Evolutionary conservation across 2,888 invertebrate genomes (phyloP).

Genomic region (Lycophotia porphyrea): DNA sequence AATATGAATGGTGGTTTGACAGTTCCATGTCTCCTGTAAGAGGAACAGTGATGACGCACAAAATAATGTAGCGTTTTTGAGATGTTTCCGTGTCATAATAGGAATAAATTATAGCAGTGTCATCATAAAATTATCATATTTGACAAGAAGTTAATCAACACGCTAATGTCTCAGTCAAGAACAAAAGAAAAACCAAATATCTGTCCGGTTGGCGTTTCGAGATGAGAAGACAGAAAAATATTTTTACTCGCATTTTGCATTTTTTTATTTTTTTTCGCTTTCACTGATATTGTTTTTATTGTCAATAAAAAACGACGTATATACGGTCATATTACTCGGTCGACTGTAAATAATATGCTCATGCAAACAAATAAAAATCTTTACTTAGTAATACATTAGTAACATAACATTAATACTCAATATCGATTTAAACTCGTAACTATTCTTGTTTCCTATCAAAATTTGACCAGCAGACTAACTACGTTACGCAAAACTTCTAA

Average conservation of each 20-base stretch:
- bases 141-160: slow-evolving; percentile 28
- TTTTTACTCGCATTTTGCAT: slow-evolving; percentile 2
- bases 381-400: neutral
- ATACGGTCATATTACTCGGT: neutral
- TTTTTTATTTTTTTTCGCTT: no score
- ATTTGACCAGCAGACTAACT: neutral
- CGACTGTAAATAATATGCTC: slow-evolving; percentile 30
- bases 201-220: slow-evolving; percentile 2
- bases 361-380: slow-evolving; percentile 7
- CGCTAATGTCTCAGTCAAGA: neutral
- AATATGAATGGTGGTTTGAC: slow-evolving; percentile 86
- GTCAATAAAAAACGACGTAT: slow-evolving; percentile 2
- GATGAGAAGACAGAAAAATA: slow-evolving; percentile 20
- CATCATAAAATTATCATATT: slow-evolving; percentile 27
- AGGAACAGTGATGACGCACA: slow-evolving; percentile 65
- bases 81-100: neutral
- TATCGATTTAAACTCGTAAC: neutral
- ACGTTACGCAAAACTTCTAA: neutral
- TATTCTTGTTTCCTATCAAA: neutral
- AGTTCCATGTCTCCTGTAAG: slow-evolving; percentile 79
- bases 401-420: neutral
- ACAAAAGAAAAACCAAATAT: slow-evolving; percentile 27
- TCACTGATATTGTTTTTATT: slow-evolving; percentile 8
- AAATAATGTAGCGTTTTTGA: slow-evolving; percentile 5
- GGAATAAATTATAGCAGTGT: neutral